Evolutionary conservation across 1,140 invertebrate species (phyloP).

Genomic region (Saxidomus purpurata): DNA sequence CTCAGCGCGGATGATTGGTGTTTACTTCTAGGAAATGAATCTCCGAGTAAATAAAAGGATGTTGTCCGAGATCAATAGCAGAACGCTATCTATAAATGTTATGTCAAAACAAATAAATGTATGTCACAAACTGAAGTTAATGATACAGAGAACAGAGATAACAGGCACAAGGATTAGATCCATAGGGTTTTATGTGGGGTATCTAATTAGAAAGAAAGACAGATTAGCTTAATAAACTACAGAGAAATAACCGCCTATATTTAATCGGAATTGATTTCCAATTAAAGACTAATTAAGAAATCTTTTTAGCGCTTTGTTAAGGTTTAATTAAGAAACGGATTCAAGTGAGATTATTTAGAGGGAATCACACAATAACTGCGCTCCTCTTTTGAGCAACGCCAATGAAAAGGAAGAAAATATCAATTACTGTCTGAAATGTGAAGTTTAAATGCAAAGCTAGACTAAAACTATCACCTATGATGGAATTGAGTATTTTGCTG

Average conservation of each 20-base stretch:
- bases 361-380: too few species aligned
- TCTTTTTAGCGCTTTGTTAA: too few species aligned
- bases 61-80: background rate
- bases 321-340: too few species aligned
- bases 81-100: background rate
- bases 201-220: conserved; percentile 6
- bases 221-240: background rate
- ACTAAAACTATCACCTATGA: too few species aligned
- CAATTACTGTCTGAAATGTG: too few species aligned
- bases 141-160: background rate
- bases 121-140: conserved; percentile 43
- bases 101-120: conserved; percentile 51
- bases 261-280: conserved; percentile 26
- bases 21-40: conserved; percentile 14
- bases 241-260: background rate
- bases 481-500: too few species aligned
- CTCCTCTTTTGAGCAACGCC: too few species aligned
- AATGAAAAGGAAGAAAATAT: too few species aligned
- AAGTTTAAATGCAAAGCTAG: too few species aligned
- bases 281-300: background rate
- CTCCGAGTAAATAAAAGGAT: background rate
- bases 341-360: too few species aligned
- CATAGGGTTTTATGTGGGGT: conserved; percentile 22
- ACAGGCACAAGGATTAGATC: background rate
- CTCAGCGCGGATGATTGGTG: background rate